Evolutionary conservation across 2,888 invertebrate genomes (phyloP).

Genomic region (Arctia plantaginis): DNA sequence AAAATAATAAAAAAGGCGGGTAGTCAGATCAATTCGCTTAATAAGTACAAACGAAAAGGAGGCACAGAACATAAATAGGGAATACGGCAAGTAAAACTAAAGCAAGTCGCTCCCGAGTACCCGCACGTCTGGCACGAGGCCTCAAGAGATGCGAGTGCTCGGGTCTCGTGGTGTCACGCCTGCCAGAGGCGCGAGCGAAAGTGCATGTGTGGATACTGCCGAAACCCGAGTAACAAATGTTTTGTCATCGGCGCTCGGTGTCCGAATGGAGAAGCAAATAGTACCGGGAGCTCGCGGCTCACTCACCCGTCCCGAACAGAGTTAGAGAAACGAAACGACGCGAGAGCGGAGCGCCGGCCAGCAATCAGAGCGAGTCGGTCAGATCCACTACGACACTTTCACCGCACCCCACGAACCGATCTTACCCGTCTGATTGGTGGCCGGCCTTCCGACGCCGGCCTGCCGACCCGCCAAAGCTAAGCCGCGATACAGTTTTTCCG

Average conservation of each 20-base stretch:
- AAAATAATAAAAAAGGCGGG: not conserved
- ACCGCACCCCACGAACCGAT: conserved; percentile 78
- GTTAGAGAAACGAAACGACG: conserved; percentile 45
- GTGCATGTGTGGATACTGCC: conserved; percentile 82
- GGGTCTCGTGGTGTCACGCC: conserved; percentile 36
- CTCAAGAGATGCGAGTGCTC: conserved; percentile 33
- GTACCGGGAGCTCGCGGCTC: conserved; percentile 54
- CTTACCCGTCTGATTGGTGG: conserved; percentile 59
- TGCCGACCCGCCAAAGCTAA: conserved; percentile 62
- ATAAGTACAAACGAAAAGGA: conserved; percentile 3
- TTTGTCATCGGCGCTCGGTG: conserved; percentile 61
- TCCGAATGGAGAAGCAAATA: conserved; percentile 52
- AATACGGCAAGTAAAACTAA: conserved; percentile 33
- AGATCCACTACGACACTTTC: conserved; percentile 74
- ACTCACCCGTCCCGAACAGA: conserved; percentile 69
- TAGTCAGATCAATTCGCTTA: not conserved
- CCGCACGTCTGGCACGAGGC: conserved; percentile 61
- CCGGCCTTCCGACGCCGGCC: conserved; percentile 49
- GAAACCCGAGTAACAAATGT: conserved; percentile 67
- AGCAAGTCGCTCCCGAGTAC: conserved; percentile 33
- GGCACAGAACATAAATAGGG: not conserved
- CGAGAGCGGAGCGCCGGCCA: conserved; percentile 52
- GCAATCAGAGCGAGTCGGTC: conserved; percentile 55
- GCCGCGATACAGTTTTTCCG: conserved; percentile 65
- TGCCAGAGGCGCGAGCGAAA: conserved; percentile 79